A percentile compares a stretch with the other conserved stretches of the same genome.
Evolutionary conservation across 2,797 vertebrate species (phyloP).

Genomic region (Columba guinea): DNA sequence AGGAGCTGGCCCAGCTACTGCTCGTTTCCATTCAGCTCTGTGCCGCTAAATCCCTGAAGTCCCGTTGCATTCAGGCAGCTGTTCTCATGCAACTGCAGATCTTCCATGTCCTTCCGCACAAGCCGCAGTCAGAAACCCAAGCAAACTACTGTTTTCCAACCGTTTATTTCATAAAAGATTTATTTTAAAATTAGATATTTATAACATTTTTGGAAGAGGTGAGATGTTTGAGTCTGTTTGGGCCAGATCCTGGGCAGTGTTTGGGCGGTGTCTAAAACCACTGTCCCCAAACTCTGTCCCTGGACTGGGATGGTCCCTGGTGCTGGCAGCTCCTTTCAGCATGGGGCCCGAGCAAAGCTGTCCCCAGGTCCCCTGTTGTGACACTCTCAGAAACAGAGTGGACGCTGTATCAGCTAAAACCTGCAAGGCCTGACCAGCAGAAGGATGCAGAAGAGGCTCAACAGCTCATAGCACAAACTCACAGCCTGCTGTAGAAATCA

Average conservation of each 20-base stretch:
- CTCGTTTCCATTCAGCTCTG: neutral
- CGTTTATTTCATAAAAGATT: neutral
- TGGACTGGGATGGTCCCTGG: neutral
- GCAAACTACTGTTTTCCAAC: neutral
- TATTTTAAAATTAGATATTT: conserved; percentile 30
- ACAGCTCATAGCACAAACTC: neutral
- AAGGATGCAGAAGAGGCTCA: neutral
- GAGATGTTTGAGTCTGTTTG: neutral
- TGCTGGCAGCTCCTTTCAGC: neutral
- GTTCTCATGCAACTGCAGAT: neutral
- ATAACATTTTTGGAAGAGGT: neutral
- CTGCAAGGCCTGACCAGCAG: neutral
- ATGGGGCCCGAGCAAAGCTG: rapidly evolving
- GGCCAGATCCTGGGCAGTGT: neutral
- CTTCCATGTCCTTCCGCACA: neutral
- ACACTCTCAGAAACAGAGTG: neutral
- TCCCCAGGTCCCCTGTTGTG: neutral
- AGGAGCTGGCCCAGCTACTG: neutral
- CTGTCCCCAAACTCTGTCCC: neutral
- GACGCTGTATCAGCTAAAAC: neutral
- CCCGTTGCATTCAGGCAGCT: neutral
- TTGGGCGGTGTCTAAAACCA: neutral
- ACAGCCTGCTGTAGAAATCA: neutral
- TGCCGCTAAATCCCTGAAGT: neutral
- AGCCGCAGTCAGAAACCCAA: neutral